These are phyloP conservation scores for Nudaria mundana DNA, from an alignment of 2,888 invertebrate species.

Conservation along the genomic window DNA sequence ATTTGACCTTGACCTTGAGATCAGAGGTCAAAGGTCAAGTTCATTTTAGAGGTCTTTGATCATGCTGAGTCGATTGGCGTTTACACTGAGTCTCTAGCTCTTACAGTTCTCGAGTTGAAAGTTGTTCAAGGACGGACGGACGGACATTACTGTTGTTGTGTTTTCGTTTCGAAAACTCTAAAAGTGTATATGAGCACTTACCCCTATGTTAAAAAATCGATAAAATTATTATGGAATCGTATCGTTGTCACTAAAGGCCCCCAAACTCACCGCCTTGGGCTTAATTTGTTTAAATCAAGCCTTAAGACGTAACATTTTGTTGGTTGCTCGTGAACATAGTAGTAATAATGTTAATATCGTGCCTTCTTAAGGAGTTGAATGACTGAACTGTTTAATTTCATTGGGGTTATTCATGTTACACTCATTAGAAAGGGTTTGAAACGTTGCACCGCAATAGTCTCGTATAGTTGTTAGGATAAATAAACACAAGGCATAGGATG, in stretches of 20 bases:
- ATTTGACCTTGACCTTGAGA: no score
- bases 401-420: conserved; percentile 16
- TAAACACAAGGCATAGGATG: no score
- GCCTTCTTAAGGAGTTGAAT: conserved; percentile 26
- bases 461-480: no score
- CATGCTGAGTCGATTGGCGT: no score
- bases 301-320: conserved; percentile 51
- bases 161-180: not conserved
- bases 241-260: conserved; percentile 21
- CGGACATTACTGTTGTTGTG: no score
- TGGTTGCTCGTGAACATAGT: conserved; percentile 37
- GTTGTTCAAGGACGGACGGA: no score
- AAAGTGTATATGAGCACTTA: not conserved
- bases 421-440: conserved; percentile 2
- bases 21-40: no score
- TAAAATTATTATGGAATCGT: conserved; percentile 8
- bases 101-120: no score
- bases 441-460: not conserved
- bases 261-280: conserved; percentile 35
- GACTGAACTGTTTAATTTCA: conserved; percentile 29
- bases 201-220: not conserved
- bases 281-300: conserved; percentile 61
- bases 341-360: conserved; percentile 37
- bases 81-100: no score
- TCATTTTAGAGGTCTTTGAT: no score